These are phyloP conservation scores for Ctenoplectra terminalis DNA, from an alignment of 1,140 invertebrate species.

Conservation along the genomic window DNA sequence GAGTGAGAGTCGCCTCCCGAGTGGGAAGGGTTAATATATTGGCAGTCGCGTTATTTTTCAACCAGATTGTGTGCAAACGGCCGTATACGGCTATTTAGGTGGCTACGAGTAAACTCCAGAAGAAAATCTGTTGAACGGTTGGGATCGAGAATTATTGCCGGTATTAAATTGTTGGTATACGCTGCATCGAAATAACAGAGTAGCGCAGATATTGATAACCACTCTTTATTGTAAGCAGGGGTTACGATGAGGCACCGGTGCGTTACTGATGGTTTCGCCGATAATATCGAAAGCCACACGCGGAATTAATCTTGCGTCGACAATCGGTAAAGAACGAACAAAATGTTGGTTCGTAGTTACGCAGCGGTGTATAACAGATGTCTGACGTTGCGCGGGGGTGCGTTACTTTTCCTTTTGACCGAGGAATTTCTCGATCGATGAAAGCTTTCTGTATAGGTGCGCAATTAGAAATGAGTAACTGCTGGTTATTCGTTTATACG, in stretches of 20 bases:
- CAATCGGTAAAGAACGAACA: constrained; percentile 23
- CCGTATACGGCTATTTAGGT: background rate
- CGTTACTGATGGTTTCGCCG: constrained; percentile 52
- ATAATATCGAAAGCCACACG: constrained; percentile 58
- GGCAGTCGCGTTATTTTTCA: no score
- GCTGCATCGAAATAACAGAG: constrained; percentile 49
- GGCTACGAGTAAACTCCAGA: no score
- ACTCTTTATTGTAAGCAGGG: constrained; percentile 49
- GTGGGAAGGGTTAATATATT: no score
- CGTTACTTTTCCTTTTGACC: constrained; percentile 21
- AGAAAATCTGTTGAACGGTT: background rate
- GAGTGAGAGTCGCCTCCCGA: no score
- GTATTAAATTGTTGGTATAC: constrained; percentile 21
- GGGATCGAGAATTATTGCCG: background rate
- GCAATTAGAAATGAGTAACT: constrained; percentile 10
- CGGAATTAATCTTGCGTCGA: constrained; percentile 52
- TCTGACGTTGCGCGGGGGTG: constrained; percentile 10
- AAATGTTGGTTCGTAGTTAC: constrained; percentile 24
- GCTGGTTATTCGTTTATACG: background rate
- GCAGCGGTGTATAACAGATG: constrained; percentile 30
- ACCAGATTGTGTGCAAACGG: no score
- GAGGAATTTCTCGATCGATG: background rate
- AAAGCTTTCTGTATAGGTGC: background rate
- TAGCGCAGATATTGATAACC: constrained; percentile 45
- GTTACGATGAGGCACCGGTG: constrained; percentile 37